phyloP scores from a whole-genome alignment of 2,113 vertebrate species.

The Arenaria interpres region DNA sequence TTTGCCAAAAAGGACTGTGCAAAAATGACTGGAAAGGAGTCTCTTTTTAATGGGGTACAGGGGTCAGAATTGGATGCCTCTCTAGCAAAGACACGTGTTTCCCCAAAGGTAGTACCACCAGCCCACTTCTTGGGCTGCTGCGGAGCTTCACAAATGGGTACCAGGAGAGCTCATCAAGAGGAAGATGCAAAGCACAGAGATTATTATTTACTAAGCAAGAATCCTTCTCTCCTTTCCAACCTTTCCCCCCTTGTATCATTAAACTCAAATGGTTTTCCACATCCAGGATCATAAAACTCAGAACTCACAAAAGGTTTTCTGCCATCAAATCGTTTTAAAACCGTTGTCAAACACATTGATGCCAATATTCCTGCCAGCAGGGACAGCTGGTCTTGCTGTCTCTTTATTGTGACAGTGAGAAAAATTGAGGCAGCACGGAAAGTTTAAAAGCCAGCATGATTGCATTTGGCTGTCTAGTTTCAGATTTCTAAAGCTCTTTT shows the following conservation, averaged over 20 bases:
- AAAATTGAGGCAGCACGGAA: constrained; percentile 44
- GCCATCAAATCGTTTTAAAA: constrained; percentile 42
- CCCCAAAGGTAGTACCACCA: neutral
- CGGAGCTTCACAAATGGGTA: neutral
- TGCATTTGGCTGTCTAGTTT: constrained; percentile 54
- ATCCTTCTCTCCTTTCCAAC: neutral
- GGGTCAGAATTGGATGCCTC: neutral
- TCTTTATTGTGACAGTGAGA: constrained; percentile 48
- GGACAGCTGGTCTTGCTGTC: constrained; percentile 50
- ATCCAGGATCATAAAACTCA: neutral
- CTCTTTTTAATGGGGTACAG: neutral
- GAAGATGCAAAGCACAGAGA: neutral
- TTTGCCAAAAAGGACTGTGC: neutral
- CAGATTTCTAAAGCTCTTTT: constrained; percentile 55
- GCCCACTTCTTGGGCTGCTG: neutral
- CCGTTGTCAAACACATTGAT: constrained; percentile 15
- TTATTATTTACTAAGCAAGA: constrained; percentile 32
- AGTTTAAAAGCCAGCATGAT: constrained; percentile 53
- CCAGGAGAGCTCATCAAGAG: neutral
- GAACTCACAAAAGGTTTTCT: constrained; percentile 38
- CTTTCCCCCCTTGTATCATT: neutral
- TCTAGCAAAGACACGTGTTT: neutral
- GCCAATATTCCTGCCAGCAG: constrained; percentile 51
- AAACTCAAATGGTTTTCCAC: neutral
- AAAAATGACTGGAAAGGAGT: neutral